Evolutionary conservation across 2,797 vertebrate species (phyloP).

Genomic region (Hydrocynus forskahlii): DNA sequence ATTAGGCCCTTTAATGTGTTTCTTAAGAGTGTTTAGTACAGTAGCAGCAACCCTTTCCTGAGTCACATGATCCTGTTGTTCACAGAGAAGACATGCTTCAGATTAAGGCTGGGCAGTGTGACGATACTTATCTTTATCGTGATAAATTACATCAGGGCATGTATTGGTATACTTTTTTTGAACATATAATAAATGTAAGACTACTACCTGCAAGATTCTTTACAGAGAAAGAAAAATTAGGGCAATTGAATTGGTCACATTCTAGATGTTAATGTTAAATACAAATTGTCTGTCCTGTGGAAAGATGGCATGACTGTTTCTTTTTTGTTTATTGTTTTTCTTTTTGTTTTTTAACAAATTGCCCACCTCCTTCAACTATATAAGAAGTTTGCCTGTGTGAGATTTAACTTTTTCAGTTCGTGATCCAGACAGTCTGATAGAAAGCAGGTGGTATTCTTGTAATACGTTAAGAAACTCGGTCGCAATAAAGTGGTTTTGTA

Average conservation of each 20-base stretch:
- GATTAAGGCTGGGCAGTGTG: neutral
- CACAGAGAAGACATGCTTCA: neutral
- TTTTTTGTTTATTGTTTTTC: too few species aligned
- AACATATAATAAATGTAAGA: too few species aligned
- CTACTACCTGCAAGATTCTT: too few species aligned
- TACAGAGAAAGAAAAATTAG: too few species aligned
- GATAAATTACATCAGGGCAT: too few species aligned
- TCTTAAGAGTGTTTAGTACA: slow-evolving; percentile 9
- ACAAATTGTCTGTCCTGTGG: too few species aligned
- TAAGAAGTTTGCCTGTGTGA: neutral
- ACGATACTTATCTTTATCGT: too few species aligned
- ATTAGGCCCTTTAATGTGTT: slow-evolving; percentile 17
- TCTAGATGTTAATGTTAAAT: too few species aligned
- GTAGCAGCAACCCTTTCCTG: slow-evolving; percentile 7
- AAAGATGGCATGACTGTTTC: too few species aligned
- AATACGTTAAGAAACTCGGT: neutral
- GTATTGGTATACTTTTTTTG: too few species aligned
- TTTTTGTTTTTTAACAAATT: too few species aligned
- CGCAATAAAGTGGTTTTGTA: slow-evolving; percentile 5
- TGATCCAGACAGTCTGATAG: slow-evolving; percentile 30
- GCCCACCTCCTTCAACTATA: neutral
- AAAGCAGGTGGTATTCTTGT: slow-evolving; percentile 27
- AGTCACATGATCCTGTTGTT: slow-evolving; percentile 4
- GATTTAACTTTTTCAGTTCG: slow-evolving; percentile 16
- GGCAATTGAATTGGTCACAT: too few species aligned